These are phyloP conservation scores for Lasius platythorax DNA, from an alignment of 2,888 invertebrate species.

Conservation along the genomic window DNA sequence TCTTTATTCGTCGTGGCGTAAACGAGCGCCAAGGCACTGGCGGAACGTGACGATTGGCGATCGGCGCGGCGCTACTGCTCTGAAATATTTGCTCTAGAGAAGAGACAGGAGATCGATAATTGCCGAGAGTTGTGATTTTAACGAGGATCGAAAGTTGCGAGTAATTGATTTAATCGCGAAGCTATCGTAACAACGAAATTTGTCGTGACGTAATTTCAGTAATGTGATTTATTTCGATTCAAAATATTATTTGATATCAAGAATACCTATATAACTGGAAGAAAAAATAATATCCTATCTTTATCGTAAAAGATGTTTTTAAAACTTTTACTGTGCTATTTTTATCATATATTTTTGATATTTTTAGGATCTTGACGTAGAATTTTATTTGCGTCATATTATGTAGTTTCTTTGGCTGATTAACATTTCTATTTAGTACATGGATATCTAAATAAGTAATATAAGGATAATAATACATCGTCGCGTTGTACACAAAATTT, in stretches of 20 bases:
- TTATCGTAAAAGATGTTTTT: neutral
- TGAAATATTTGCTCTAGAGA: neutral
- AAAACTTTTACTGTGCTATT: neutral
- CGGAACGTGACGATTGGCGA: constrained; percentile 12
- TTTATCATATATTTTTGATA: neutral
- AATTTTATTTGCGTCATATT: neutral
- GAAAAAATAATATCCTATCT: neutral
- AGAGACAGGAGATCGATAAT: constrained; percentile 3
- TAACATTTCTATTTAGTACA: neutral
- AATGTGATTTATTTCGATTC: neutral
- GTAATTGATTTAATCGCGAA: constrained; percentile 3
- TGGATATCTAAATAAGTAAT: neutral
- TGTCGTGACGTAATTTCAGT: constrained; percentile 7
- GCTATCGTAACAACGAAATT: neutral
- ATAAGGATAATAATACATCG: neutral
- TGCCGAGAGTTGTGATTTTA: neutral
- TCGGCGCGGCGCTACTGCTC: neutral
- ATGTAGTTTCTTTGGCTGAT: neutral
- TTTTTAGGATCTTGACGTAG: neutral
- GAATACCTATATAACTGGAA: neutral
- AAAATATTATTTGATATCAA: neutral
- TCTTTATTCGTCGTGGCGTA: constrained; percentile 23
- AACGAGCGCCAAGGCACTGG: neutral
- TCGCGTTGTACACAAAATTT: neutral
- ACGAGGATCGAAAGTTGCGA: neutral